Base-by-base conservation (phyloP, 1,140 invertebrate species). In the Thaumatotibia leucotreta region DNA sequence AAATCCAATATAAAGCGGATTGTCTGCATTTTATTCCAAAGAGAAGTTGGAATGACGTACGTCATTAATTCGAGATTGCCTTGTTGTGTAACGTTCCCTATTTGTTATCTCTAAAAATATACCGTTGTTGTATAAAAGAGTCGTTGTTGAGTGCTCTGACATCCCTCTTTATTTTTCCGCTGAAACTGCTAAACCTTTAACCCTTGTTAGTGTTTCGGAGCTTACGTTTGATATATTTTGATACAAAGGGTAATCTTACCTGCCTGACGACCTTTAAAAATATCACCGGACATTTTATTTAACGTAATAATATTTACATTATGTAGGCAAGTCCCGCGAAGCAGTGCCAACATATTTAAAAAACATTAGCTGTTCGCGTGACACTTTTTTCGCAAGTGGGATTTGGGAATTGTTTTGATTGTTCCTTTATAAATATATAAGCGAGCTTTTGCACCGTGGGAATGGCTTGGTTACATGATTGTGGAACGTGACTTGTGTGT, bases 181-280 rank as follows among this genome's bases (percentile, higher is more conserved):
- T 58, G 52, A 58, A 27, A 27, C 24, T 14, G 52, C 52, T 58
- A 58, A 58, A 58, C 52, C 52, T 58, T 58, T 58, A 58, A 58
- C 52, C 52, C 52, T 58, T 58, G 52, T 58, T 58, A 58, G 52
- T 58, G 52, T 58, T 24, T 58, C 52, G 14, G 52, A 11, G 52
- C 24, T 58, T 58, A 58, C 52, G 52, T 58, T 58, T 58, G 24
- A 58, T 58, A 58, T 58, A 58, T 58, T 58, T 58, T 58, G 52
- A 58, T 58, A 58, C 52, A 58, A 58, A 58, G 24, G 52, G 52
- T 58, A 58, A 58, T 58, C 24, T 27, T 58, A 58, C 52, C 52
- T 58, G 52, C 27, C 52, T 58, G 23, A 29, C n/a, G 23, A 14
- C 52, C 52, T 58, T 27, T 14, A 31, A 58, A 54, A 58, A 58